A percentile compares a stretch with the other conserved stretches of the same genome.
Conservation (phyloP, 2,113 vertebrate genomes). For the Oenanthe oenanthe region DNA sequence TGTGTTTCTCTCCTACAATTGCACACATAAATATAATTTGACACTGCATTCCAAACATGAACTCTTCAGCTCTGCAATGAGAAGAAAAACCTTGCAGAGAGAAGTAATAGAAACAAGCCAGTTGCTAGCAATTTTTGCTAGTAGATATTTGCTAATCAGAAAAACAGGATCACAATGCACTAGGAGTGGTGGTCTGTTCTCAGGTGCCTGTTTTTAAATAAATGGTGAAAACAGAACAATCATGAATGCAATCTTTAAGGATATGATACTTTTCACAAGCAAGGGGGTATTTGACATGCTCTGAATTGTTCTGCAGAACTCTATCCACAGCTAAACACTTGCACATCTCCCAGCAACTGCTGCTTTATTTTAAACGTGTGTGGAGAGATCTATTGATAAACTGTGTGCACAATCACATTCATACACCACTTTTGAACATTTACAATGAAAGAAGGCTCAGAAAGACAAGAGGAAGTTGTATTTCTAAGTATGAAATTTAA, state of each 20-base stretch:
- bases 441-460: not conserved
- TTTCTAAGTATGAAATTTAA: not conserved
- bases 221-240: not conserved
- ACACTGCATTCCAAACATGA: not conserved
- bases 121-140: not conserved
- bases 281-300: not conserved
- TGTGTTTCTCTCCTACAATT: not conserved
- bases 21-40: not conserved
- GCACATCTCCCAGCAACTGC: not conserved
- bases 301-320: not conserved
- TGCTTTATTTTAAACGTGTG: not conserved
- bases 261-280: not conserved
- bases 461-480: not conserved
- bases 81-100: not conserved
- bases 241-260: not conserved
- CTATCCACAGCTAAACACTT: not conserved
- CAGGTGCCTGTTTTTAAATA: not conserved
- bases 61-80: not conserved
- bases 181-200: not conserved
- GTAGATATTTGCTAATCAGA: not conserved
- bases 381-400: not conserved
- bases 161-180: not conserved
- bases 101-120: not conserved
- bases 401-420: not conserved
- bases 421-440: not conserved